Conservation (phyloP, 2,113 vertebrate species). For the Plectropomus leopardus region DNA sequence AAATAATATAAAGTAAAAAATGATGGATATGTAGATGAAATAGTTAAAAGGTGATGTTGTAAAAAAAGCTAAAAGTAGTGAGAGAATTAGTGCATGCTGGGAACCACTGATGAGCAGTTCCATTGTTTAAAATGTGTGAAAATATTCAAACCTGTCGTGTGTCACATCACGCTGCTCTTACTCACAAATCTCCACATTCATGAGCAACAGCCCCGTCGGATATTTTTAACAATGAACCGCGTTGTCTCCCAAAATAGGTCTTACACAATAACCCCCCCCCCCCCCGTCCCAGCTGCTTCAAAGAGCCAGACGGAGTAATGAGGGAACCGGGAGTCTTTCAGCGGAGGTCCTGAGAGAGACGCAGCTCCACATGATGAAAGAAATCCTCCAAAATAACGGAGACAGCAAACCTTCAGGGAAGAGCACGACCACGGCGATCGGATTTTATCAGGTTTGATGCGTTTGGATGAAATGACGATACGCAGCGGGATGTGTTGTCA, state of each 20-base stretch:
- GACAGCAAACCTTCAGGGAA: conserved; percentile 12
- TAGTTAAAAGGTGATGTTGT: too few species aligned
- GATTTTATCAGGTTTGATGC: neutral
- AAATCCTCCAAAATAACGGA: conserved; percentile 28
- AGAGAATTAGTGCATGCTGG: neutral
- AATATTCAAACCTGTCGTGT: neutral
- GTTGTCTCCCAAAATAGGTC: conserved; percentile 25
- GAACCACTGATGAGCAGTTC: neutral
- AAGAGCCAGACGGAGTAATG: conserved; percentile 52
- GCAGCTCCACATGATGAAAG: conserved; percentile 42
- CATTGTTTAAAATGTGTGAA: neutral
- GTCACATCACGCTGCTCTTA: neutral
- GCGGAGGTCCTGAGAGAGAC: conserved; percentile 20
- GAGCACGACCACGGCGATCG: neutral
- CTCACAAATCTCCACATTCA: neutral
- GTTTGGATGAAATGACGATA: neutral
- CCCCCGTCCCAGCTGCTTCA: conserved; percentile 29
- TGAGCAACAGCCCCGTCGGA: neutral
- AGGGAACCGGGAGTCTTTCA: conserved; percentile 2
- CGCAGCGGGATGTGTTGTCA: neutral
- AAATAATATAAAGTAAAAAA: too few species aligned
- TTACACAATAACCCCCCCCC: conserved; percentile 28
- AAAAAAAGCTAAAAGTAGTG: too few species aligned
- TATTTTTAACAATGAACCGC: conserved; percentile 20
- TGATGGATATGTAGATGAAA: too few species aligned